Evolutionary conservation across 2,888 invertebrate species (phyloP).

Genomic region (Perizoma flavofasciatum): DNA sequence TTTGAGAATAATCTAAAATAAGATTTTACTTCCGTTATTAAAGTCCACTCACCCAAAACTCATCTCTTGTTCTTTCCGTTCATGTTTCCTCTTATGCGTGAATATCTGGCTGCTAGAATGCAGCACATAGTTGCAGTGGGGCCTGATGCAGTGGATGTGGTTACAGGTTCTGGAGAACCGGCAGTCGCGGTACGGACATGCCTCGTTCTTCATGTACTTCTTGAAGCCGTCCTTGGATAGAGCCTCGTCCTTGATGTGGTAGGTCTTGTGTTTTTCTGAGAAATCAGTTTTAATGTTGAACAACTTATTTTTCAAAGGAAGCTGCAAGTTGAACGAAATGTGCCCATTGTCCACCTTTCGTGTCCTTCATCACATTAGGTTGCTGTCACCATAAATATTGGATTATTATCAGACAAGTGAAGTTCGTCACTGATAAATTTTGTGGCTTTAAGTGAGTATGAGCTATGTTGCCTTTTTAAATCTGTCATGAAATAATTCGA

Average conservation of each 20-base stretch:
- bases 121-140: conserved; percentile 97
- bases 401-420: no score
- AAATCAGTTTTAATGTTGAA: background rate
- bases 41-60: conserved; percentile 89
- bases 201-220: conserved; percentile 98
- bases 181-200: conserved; percentile 95
- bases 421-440: no score
- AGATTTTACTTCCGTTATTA: background rate
- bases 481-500: no score
- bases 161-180: conserved; percentile 97
- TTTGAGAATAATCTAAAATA: background rate
- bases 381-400: no score
- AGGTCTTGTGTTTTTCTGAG: conserved; percentile 98
- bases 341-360: no score
- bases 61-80: conserved; percentile 95
- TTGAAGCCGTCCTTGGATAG: conserved; percentile 98
- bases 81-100: conserved; percentile 98
- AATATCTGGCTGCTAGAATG: conserved; percentile 98
- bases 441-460: no score
- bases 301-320: no score
- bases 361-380: no score
- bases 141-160: conserved; percentile 98
- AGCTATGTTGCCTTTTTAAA: no score
- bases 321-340: no score
- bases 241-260: conserved; percentile 98